Base-by-base conservation (phyloP, 1,140 invertebrate species). In the Sminthurides bifidus region DNA sequence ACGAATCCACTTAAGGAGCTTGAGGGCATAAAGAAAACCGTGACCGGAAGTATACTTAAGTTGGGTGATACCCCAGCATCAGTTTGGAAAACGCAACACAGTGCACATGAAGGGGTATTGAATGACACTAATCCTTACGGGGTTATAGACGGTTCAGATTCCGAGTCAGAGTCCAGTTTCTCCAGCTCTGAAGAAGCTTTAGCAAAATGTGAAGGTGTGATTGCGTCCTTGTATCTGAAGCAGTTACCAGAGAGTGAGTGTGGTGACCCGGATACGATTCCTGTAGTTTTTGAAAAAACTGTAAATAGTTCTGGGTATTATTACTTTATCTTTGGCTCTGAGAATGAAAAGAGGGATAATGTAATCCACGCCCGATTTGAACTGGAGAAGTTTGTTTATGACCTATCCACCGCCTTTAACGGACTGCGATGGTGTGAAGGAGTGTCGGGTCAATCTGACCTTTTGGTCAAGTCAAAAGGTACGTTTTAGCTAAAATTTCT, bases 291-390 rank as follows among this genome's bases (percentile, higher is more conserved):
- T 82, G 81, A 63, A 79, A 75, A 79, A 79, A 68, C 64, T 56
- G 78, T 85, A 0, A 81, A 82, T 35, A 72, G 73, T 1, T 81
- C 83, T 61, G 83, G 82, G 21, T 85, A 85, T 66, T 86, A 86
- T 60, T 86, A 86, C 70, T 86, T 87, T 68, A 81, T 87, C 0
- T 85, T 85, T 72, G 84, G 81, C 65, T 85, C 82, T 15, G 83
- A 86, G 67, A 87, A 87, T 65, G 84, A 87, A 67, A 75, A 84
- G 1, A 35, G 56, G 17, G 50, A 46, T 24, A 63, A 63, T 52
- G 52, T 58, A 23, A 41, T 65, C 8, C 30, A 43, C 23, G 45
- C 52, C 12, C 46, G 45, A 44, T 58, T 63, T 41, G 46, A 58
- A 31, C 26, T 65, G 48, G 43, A 63, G 14, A 63, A 58, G 33